A percentile compares a stretch with the other conserved stretches of the same genome.
These are phyloP conservation scores for Drosophila nigrodunni DNA, from an alignment of 1,140 invertebrate genomes.

Conservation along the genomic window DNA sequence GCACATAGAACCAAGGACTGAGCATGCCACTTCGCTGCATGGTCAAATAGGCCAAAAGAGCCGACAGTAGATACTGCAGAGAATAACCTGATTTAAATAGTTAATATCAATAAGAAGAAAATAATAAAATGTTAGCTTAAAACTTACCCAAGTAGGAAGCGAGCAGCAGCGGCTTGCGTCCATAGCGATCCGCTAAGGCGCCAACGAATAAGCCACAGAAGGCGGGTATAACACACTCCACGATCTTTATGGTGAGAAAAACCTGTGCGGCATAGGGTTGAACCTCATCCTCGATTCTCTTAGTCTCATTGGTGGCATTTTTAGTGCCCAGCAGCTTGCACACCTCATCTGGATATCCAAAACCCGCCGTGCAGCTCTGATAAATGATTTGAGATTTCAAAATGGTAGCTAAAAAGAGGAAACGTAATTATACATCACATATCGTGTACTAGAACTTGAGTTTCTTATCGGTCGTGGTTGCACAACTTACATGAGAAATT, in stretches of 20 bases:
- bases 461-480: not conserved
- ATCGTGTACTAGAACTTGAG: not conserved
- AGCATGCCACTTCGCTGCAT: constrained; percentile 59
- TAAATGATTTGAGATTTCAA: constrained; percentile 86
- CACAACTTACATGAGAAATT: constrained; percentile 77
- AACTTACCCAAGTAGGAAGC: constrained; percentile 79
- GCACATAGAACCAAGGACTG: constrained; percentile 87
- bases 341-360: constrained; percentile 84
- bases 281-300: constrained; percentile 86
- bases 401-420: constrained; percentile 85
- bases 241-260: constrained; percentile 85
- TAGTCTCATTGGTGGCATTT: constrained; percentile 85
- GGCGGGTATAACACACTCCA: constrained; percentile 86
- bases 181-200: constrained; percentile 89
- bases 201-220: constrained; percentile 88
- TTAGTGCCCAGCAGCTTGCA: constrained; percentile 85
- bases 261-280: constrained; percentile 87
- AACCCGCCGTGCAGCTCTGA: constrained; percentile 85
- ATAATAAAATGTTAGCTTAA: not conserved
- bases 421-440: not conserved
- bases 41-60: constrained; percentile 78
- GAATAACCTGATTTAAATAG: constrained; percentile 54
- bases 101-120: too few species aligned
- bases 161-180: constrained; percentile 88
- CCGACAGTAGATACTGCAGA: constrained; percentile 66